These are phyloP conservation scores for Tetragonula clypearis DNA, from an alignment of 1,140 invertebrate species.

Conservation along the genomic window DNA sequence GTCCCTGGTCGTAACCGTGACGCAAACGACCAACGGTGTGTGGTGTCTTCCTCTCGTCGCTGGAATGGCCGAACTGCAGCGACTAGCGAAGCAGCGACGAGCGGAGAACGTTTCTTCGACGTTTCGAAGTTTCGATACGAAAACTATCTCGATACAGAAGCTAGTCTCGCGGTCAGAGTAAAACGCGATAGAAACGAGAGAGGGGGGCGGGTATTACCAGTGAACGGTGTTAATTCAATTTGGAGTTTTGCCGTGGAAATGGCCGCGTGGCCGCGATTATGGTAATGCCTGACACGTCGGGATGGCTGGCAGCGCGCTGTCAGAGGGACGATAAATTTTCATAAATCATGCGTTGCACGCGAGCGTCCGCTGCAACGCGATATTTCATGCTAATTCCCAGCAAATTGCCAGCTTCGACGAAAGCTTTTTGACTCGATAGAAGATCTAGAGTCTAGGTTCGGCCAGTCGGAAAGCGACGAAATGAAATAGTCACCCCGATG, in stretches of 20 bases:
- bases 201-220: neutral
- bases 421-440: conserved; percentile 22
- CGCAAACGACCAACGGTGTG: neutral
- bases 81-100: too few species aligned
- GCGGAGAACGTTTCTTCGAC: too few species aligned
- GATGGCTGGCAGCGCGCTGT: conserved; percentile 16
- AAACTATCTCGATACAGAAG: too few species aligned
- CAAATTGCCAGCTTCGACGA: conserved; percentile 51
- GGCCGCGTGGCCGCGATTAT: conserved; percentile 5
- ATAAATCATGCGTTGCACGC: conserved; percentile 15
- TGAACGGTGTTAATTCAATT: conserved; percentile 23
- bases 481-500: conserved; percentile 70
- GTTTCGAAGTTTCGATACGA: too few species aligned
- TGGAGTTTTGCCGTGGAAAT: conserved; percentile 10
- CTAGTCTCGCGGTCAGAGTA: too few species aligned
- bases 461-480: conserved; percentile 50
- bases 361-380: neutral
- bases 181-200: too few species aligned
- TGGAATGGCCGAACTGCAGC: too few species aligned
- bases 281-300: neutral
- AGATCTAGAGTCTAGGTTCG: conserved; percentile 33
- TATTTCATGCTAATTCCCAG: conserved; percentile 60
- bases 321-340: conserved; percentile 22
- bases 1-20: neutral
- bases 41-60: too few species aligned